Evolutionary conservation across 2,888 invertebrate species (phyloP).

Genomic region (Ormia ochracea): DNA sequence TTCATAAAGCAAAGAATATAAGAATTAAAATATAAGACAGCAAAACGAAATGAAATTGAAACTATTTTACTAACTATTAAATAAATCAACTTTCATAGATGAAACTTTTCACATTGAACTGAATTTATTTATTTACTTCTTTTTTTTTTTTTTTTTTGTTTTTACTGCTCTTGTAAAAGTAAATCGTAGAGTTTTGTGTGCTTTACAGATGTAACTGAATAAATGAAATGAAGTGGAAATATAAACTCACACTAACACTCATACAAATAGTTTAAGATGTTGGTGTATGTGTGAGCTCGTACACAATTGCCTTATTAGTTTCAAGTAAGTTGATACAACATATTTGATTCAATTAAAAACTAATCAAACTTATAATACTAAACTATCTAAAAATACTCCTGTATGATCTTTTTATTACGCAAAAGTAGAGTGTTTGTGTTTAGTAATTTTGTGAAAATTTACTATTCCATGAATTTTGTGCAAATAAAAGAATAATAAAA

Average conservation of each 20-base stretch:
- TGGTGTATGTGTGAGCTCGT: background rate
- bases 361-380: conserved; percentile 59
- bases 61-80: conserved; percentile 48
- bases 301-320: background rate
- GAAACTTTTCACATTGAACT: background rate
- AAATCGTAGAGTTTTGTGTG: conserved; percentile 42
- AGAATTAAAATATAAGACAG: background rate
- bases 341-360: conserved; percentile 62
- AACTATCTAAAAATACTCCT: conserved; percentile 20
- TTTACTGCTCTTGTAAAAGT: background rate
- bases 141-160: background rate
- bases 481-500: conserved; percentile 18
- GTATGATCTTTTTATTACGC: background rate
- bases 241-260: background rate
- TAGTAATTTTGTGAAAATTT: background rate
- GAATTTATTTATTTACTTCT: conserved; percentile 22
- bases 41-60: conserved; percentile 20
- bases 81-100: conserved; percentile 32
- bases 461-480: conserved; percentile 5
- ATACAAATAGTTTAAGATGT: background rate
- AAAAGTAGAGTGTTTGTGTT: background rate
- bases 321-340: conserved; percentile 39
- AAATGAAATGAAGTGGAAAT: conserved; percentile 57
- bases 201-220: conserved; percentile 52
- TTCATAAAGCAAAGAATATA: background rate